Evolutionary conservation across 2,888 invertebrate genomes (phyloP), one percentile per base, ranked within the genome.

Genomic region (Archips crataeganus): DNA sequence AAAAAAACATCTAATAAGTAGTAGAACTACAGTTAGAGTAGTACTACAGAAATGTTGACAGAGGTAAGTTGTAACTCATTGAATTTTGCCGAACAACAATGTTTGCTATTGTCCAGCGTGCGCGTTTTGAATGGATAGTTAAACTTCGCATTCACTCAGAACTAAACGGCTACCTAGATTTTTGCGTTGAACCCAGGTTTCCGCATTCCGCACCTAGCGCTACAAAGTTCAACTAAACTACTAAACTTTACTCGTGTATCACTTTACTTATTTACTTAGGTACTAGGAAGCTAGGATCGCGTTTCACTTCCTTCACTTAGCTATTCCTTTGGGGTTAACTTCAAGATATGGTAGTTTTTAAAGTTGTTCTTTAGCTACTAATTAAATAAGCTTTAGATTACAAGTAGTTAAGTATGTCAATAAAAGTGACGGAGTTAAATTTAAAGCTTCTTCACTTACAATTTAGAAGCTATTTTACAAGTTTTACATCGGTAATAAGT

Each of bases 91-190:
- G 77, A 81, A 79, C 81, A 85, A 89, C 88, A 89, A 89, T 89
- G 89, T 89, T 88, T 88, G 81, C 86, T 88, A 89, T 86, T 83
- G 86, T 81, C 79, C 84, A 80, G 84, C 83, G 82, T 82, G 83
- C 82, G 80, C 79, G 82, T 83, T 79, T 82, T 90, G 88, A 91
- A 91, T 91, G 90, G 90, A 89, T 86, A 87, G 87, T 91, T 88
- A 88, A 90, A 87, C 83, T 87, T 83, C 82, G 88, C 87, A 91
- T 91, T 90, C 89, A 90, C 89, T 90, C 88, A 88, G 83, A 85
- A 84, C 80, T 84, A 87, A 88, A 88, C 86, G 85, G 85, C 81
- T 71, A 61, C 70, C 69, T 76, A 86, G 85, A 89, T 89, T 89
- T 90, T 90, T 89, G 88, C 84, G 79, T 78, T 78, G 84, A 83